Evolutionary conservation across 2,888 invertebrate genomes (phyloP), one percentile per base, ranked within the genome.

Genomic region (Allacma fusca): DNA sequence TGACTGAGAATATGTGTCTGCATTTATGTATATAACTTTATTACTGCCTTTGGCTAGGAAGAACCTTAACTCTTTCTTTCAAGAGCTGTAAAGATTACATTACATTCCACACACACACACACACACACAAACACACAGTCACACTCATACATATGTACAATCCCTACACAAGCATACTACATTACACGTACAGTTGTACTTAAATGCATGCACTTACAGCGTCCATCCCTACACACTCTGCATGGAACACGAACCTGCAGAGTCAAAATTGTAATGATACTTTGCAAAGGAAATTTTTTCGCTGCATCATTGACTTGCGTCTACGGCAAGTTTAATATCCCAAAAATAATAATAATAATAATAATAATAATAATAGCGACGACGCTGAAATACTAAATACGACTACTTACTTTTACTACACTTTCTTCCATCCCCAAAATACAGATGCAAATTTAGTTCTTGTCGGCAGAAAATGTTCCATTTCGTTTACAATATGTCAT

Each of bases 401-500:
- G 24, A 43, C 40, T 13, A 28, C 67, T 50, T 50, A 40, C 16
- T 50, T 12, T 50, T 50, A 50, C 50, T 16, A 50, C 50, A 50
- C 50, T 50, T 50, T 50, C 50, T 50, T 50, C 50, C 4, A 34
- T 4, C 34, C 34, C 9, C 9, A 7, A 34, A 57, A 59, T 34
- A n/a, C n/a, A n/a, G n/a, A n/a, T 71, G 71, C 57, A 44, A 71
- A 71, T 71, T 57, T 59, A 2, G 13, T 50, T 26, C 5, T 40
- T 13, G 16, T 24, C n/a, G 23, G 44, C n/a, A 23, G 29, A 73
- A 64, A 64, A 73, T 70, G 70, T 50, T 70, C 19, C 65, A 65
- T 28, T 70, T 70, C 70, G 70, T 50, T 70, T 50, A 44, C 72
- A 72, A 59, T 72, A 28, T 72, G 72, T 59, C 57, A 72, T 72